Percentiles rank a stretch among this genome's conserved stretches.
phyloP scores from a whole-genome alignment of 2,797 vertebrate genomes.

The Cynopterus sphinx region DNA sequence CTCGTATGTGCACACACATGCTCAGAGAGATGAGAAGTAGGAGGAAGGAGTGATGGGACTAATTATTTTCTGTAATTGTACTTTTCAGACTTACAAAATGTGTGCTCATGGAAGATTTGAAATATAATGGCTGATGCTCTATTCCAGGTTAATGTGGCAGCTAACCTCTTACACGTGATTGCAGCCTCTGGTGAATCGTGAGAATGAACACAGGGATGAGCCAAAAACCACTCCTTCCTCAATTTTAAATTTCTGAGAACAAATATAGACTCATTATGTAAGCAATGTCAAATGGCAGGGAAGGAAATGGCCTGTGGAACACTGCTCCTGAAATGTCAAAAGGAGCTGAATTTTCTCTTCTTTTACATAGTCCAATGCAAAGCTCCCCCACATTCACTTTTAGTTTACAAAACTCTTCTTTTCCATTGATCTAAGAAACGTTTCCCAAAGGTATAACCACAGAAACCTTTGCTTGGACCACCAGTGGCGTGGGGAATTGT shows the following conservation, averaged over 20 bases:
- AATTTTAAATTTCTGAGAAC: neutral
- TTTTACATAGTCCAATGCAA: rapidly evolving
- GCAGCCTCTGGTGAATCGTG: neutral
- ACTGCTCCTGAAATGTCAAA: neutral
- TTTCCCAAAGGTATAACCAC: neutral
- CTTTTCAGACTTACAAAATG: neutral
- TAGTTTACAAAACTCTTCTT: neutral
- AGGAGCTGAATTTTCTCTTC: neutral
- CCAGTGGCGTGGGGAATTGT: neutral
- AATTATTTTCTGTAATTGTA: neutral
- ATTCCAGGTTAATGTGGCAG: neutral
- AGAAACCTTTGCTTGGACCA: neutral
- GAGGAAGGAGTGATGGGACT: neutral
- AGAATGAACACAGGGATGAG: neutral
- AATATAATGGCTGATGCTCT: neutral
- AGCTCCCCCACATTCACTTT: rapidly evolving
- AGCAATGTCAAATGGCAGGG: neutral
- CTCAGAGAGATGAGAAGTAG: neutral
- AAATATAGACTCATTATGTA: neutral
- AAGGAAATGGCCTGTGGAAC: neutral
- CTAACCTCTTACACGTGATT: neutral
- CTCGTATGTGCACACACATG: no score
- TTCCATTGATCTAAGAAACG: neutral
- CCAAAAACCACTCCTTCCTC: neutral
- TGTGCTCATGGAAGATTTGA: neutral